Conservation (phyloP, 2,797 vertebrate genomes). For the Staurois parvus region DNA sequence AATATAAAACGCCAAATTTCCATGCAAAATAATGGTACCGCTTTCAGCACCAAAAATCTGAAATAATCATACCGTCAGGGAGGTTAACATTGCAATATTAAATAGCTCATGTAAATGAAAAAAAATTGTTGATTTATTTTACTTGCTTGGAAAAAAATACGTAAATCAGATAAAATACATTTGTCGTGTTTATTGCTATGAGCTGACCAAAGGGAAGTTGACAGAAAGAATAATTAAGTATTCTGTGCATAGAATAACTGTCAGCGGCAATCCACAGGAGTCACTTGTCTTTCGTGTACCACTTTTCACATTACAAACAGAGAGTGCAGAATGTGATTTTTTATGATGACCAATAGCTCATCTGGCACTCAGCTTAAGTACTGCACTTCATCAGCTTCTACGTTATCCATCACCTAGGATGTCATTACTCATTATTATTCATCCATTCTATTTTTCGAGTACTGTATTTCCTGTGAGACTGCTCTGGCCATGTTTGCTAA, state of each 20-base stretch:
- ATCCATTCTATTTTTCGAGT: constrained; percentile 20
- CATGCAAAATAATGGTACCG: too few relatives aligned
- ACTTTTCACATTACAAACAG: not conserved
- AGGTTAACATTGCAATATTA: not conserved
- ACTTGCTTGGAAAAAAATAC: not conserved
- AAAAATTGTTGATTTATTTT: not conserved
- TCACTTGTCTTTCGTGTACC: constrained; percentile 8
- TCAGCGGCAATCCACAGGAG: not conserved
- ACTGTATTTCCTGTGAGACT: constrained; percentile 48
- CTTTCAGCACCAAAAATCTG: too few relatives aligned
- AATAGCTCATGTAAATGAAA: not conserved
- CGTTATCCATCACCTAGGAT: constrained; percentile 31
- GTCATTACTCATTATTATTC: constrained; percentile 40
- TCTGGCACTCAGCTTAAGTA: constrained; percentile 7
- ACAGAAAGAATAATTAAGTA: not conserved
- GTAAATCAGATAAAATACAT: not conserved
- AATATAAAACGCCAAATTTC: too few relatives aligned
- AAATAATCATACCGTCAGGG: too few relatives aligned
- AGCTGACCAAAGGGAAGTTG: not conserved
- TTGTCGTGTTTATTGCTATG: not conserved
- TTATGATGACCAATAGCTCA: constrained; percentile 7
- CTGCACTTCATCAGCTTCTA: constrained; percentile 20
- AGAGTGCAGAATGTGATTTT: not conserved
- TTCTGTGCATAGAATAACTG: constrained; percentile 11
- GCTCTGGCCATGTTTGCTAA: constrained; percentile 30